These are phyloP conservation scores for Enteromius viviparus DNA, from an alignment of 2,797 vertebrate genomes.

Conservation along the genomic window DNA sequence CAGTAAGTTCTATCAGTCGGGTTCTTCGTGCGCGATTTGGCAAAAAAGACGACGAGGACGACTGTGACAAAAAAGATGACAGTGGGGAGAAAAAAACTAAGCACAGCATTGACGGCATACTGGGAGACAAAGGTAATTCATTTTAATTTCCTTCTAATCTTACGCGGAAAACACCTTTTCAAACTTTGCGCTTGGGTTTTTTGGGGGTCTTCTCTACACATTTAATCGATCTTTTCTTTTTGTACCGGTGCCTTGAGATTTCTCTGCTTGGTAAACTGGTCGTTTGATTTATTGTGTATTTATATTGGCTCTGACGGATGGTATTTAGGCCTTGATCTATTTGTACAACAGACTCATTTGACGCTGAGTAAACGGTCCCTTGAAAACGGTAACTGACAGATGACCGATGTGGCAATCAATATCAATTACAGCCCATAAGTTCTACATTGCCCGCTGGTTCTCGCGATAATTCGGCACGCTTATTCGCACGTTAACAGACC, in stretches of 20 bases:
- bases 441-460: slow-evolving; percentile 36
- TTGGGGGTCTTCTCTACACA: not conserved
- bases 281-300: slow-evolving; percentile 69
- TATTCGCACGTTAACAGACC: slow-evolving; percentile 37
- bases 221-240: slow-evolving; percentile 14
- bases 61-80: slow-evolving; percentile 92
- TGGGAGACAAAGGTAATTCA: slow-evolving; percentile 93
- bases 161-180: not conserved
- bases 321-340: slow-evolving; percentile 75
- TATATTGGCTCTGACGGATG: slow-evolving; percentile 67
- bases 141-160: slow-evolving; percentile 16
- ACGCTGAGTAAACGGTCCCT: slow-evolving; percentile 82
- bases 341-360: slow-evolving; percentile 80
- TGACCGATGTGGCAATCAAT: slow-evolving; percentile 84
- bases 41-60: slow-evolving; percentile 92
- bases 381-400: slow-evolving; percentile 83
- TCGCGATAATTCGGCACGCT: slow-evolving; percentile 46
- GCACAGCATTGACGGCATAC: slow-evolving; percentile 96
- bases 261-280: slow-evolving; percentile 62
- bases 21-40: slow-evolving; percentile 95
- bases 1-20: slow-evolving; percentile 98
- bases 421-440: slow-evolving; percentile 80
- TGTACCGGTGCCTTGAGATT: slow-evolving; percentile 42
- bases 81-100: slow-evolving; percentile 93
- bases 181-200: not conserved